phyloP scores from a whole-genome alignment of 2,113 vertebrate species.

The Meleagris gallopavo region DNA sequence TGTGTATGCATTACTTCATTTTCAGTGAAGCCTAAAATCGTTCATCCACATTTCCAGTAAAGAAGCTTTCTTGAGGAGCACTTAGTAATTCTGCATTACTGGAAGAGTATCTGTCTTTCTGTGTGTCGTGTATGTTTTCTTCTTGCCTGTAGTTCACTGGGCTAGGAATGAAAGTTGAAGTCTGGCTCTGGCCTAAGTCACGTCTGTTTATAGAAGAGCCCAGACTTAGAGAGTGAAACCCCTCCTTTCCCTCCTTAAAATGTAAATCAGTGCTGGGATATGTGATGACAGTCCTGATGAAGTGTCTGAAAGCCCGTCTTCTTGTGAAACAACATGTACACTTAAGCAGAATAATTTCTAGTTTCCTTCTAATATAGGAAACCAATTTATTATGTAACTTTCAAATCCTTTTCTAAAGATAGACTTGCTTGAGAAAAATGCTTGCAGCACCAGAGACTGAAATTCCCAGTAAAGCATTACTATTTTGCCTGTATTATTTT shows the following conservation, averaged over 20 bases:
- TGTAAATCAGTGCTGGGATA: not conserved
- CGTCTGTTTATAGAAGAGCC: not conserved
- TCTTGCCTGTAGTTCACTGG: not conserved
- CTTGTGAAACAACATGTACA: not conserved
- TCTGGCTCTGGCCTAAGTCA: not conserved
- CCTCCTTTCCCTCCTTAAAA: not conserved
- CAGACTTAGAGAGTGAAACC: not conserved
- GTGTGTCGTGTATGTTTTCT: not conserved
- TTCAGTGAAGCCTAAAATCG: not conserved
- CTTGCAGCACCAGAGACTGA: not conserved
- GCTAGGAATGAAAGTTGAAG: not conserved
- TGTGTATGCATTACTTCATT: not conserved
- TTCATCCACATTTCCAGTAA: not conserved
- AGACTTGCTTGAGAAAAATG: not conserved
- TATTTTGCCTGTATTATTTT: not conserved
- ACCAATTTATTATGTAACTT: not conserved
- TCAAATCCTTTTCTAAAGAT: not conserved
- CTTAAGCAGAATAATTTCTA: slow-evolving; percentile 10
- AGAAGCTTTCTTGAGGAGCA: not conserved
- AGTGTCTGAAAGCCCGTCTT: not conserved
- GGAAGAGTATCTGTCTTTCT: not conserved
- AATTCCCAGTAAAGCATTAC: not conserved
- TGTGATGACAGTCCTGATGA: not conserved
- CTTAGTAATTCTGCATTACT: not conserved
- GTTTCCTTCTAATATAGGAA: not conserved